Base-by-base conservation (phyloP, 2,113 vertebrate species). In the Rhadina sibilatrix region DNA sequence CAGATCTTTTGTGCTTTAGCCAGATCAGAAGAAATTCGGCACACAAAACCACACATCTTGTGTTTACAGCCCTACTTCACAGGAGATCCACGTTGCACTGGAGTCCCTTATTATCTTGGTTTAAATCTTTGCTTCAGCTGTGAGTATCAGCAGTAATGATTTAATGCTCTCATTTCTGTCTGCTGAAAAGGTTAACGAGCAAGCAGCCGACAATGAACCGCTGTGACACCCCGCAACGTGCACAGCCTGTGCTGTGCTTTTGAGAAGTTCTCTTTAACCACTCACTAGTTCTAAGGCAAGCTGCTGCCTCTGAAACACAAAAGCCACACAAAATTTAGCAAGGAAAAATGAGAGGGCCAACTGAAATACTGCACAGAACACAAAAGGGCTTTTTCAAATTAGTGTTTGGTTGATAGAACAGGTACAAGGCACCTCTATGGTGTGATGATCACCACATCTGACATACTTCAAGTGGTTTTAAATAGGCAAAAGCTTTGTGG, bases 141-240 rank as follows among this genome's bases (percentile, higher is more conserved):
- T 2, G 5, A 95, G 11, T 44, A 90, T 12, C 70, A 94, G 70
- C 82, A 93, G 74, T 44, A 87, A 83, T 44, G 70, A 90, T 72
- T 94, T 83, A 79, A 89, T 27, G 24, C 57, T 94, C 89, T 76
- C 84, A 68, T 60, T 91, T 66, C 14, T 7, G 4, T 12, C 57
- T 68, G 84, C 16, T 82, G 65, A 68, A 95, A 89, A 94, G 90
- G 81, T 93, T 75, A 91, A 94, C 37, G 28, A 95, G 87, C 69
- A 87, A 71, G 47, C 4, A 4, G 64, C 52, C 19, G 15, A 57
- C 77, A 82, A 64, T 3, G 63, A 90, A 69, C 46, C 0, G 0
- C 77, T 74, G 4, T 0, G 16, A 92, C 54, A 74, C 24, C 76
- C 66, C 60, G 17, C 38, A 76, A 64, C 3, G 3, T 14, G 37